Conservation (phyloP, 2,888 invertebrate genomes). For the Junonia oenone region DNA sequence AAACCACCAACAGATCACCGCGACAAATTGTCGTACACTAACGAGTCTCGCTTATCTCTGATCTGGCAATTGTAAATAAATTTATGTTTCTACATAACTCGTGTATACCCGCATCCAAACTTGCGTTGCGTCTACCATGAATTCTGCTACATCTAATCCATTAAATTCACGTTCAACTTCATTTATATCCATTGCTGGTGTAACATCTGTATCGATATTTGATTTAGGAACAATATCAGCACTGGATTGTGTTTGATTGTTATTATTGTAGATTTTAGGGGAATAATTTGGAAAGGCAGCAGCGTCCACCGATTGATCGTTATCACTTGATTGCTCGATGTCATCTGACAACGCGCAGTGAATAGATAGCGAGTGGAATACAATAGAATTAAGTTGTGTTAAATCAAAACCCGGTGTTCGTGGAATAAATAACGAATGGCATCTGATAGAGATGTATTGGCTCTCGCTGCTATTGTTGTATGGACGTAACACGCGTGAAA, state of each 20-base stretch:
- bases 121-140: constrained; percentile 20
- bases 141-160: neutral
- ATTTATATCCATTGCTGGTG: constrained; percentile 22
- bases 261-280: constrained; percentile 6
- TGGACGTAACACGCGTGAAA: constrained; percentile 7
- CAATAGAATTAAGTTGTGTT: constrained; percentile 41
- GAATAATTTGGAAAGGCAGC: constrained; percentile 19
- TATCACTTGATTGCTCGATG: constrained; percentile 39
- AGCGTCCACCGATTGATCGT: constrained; percentile 32
- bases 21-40: constrained; percentile 38
- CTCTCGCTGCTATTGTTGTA: constrained; percentile 20
- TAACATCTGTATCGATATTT: neutral
- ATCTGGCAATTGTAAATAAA: constrained; percentile 39
- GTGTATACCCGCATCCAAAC: constrained; percentile 36
- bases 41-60: constrained; percentile 36
- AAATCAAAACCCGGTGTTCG: constrained; percentile 34
- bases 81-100: constrained; percentile 37
- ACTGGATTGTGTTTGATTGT: constrained; percentile 8
- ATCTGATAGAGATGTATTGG: constrained; percentile 26
- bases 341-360: constrained; percentile 37
- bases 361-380: constrained; percentile 34
- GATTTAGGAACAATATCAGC: neutral
- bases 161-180: neutral
- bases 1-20: constrained; percentile 32
- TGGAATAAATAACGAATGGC: constrained; percentile 32